These are phyloP conservation scores for Heterotilapia buettikoferi DNA, from an alignment of 2,113 vertebrate genomes.

Conservation along the genomic window DNA sequence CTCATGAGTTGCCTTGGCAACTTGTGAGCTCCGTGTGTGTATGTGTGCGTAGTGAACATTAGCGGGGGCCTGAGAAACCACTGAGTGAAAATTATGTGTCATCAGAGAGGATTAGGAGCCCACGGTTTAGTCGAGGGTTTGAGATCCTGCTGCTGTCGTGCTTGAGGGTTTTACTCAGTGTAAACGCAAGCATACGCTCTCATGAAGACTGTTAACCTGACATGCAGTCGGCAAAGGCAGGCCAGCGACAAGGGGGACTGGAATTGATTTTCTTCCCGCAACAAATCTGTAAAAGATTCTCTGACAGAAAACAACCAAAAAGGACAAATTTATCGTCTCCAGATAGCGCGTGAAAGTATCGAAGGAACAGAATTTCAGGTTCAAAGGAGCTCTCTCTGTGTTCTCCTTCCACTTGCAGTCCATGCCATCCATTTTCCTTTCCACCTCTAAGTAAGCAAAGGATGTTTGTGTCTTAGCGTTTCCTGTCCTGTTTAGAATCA, in stretches of 20 bases:
- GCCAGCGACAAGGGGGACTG: neutral
- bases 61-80: slow-evolving; percentile 55
- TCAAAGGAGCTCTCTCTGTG: neutral
- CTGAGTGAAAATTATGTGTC: slow-evolving; percentile 69
- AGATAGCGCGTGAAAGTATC: neutral
- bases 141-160: slow-evolving; percentile 25
- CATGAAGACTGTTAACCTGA: neutral
- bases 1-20: slow-evolving; percentile 71
- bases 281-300: neutral
- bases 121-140: slow-evolving; percentile 55
- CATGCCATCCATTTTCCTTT: neutral
- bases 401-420: neutral
- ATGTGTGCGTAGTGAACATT: slow-evolving; percentile 18
- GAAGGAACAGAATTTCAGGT: neutral
- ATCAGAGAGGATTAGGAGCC: slow-evolving; percentile 68
- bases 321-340: neutral
- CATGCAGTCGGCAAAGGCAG: neutral
- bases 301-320: neutral
- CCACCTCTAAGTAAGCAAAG: neutral
- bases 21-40: slow-evolving; percentile 28
- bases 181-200: neutral
- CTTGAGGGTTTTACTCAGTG: slow-evolving; percentile 18
- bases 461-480: neutral
- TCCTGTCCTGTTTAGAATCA: neutral
- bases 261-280: slow-evolving; percentile 18